These are phyloP conservation scores for Halisarca cf. caerulea DNA, from an alignment of 37 sponge, comb jelly and placozoan genomes.

Conservation along the genomic window DNA sequence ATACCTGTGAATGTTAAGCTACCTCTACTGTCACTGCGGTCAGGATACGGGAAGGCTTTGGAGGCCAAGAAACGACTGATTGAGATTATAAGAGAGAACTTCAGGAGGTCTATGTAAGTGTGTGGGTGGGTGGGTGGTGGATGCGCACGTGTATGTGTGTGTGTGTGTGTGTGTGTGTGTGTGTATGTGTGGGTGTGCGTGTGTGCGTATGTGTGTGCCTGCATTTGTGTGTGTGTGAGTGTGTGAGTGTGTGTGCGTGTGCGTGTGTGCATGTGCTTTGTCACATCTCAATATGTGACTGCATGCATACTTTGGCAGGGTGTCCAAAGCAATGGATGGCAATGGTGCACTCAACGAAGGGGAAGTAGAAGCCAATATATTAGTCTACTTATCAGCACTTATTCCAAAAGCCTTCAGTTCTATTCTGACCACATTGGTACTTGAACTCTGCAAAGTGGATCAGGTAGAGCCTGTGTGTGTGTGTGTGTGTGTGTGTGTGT, in stretches of 20 bases:
- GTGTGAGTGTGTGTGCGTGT: no score
- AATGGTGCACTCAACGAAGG: conserved; percentile 5
- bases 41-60: conserved; percentile 74
- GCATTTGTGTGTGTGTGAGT: no score
- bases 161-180: conserved; percentile 8
- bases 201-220: not conserved
- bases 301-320: no score
- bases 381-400: conserved; percentile 87
- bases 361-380: conserved; percentile 45
- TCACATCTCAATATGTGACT: no score
- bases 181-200: not conserved
- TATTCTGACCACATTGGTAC: conserved; percentile 72
- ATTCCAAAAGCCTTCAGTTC: conserved; percentile 88
- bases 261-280: no score
- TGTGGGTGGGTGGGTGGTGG: no score
- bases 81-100: conserved; percentile 27
- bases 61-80: conserved; percentile 62
- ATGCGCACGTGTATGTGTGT: not conserved
- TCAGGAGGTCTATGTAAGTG: conserved; percentile 51
- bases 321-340: no score
- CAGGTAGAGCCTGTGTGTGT: not conserved
- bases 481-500: not conserved
- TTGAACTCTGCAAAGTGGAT: conserved; percentile 53
- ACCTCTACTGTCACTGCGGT: conserved; percentile 52
- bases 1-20: conserved; percentile 68